phyloP scores from a whole-genome alignment of 2,113 vertebrate genomes.

The Cyrtonyx montezumae region DNA sequence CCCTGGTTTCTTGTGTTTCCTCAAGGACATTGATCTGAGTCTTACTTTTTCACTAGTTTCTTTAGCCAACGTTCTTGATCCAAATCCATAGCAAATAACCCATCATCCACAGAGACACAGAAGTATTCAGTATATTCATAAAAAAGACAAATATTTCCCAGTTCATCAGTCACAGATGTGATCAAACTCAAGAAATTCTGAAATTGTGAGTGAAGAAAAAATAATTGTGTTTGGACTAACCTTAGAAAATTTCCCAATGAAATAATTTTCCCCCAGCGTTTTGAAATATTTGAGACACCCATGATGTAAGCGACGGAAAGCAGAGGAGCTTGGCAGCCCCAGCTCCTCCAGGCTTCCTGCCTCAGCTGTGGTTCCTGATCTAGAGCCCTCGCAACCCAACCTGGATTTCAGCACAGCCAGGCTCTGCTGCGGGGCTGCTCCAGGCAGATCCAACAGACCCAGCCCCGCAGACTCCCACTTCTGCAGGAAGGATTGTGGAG shows the following conservation, averaged over 20 bases:
- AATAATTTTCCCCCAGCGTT: conserved; percentile 9
- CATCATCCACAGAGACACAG: conserved; percentile 38
- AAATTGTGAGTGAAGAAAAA: conserved; percentile 39
- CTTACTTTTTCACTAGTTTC: background rate
- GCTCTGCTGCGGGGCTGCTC: background rate
- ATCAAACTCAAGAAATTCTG: conserved; percentile 43
- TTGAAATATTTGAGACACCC: conserved; percentile 14
- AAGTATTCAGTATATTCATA: conserved; percentile 2
- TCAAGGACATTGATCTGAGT: conserved; percentile 35
- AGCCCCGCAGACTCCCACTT: background rate
- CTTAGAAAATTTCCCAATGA: conserved; percentile 45
- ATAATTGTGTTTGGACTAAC: conserved; percentile 5
- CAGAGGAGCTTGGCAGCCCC: conserved; percentile 8
- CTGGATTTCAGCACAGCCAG: background rate
- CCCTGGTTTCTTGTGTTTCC: conserved; percentile 41
- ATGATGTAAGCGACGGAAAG: background rate
- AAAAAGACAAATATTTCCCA: conserved; percentile 50
- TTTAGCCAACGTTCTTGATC: conserved; percentile 33
- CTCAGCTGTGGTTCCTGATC: background rate
- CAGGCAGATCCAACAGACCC: background rate
- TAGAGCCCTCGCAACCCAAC: background rate
- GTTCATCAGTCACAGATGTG: background rate
- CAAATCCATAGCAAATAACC: conserved; percentile 54
- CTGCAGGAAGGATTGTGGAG: background rate
- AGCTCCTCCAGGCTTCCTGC: background rate